Base-by-base conservation (phyloP, 1,140 invertebrate genomes). In the Planococcus citri region DNA sequence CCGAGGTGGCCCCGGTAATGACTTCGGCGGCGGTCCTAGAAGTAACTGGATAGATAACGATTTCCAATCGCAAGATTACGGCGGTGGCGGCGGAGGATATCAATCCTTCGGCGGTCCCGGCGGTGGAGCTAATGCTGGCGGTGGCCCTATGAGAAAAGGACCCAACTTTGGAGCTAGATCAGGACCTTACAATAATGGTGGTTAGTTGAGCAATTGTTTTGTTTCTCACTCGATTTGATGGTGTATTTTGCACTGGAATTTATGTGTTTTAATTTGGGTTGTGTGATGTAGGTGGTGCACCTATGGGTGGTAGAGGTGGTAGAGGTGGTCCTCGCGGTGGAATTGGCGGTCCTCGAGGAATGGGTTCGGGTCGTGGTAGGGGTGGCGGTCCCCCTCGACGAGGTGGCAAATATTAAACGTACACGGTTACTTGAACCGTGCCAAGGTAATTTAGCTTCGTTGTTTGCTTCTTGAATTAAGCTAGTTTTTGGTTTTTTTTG, bases 281-380 rank as follows among this genome's bases (percentile, higher is more conserved):
- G n/a, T n/a, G n/a, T n/a, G n/a, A n/a, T n/a, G n/a, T n/a, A n/a
- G n/a, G n/a, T n/a, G 25, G 70, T 22, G 37, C 70, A 27, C 60
- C 73, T 37, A 71, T 68, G 38, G 71, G 70, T 68, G 72, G 76
- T 29, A 75, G 73, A 57, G 68, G 72, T 29, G 74, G 76, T 67
- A 75, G 76, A n/a, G 73, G 73, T 17, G 73, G 73, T 41, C 73
- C 71, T 38, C 61, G 68, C 9, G 68, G 67, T 68, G 70, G 72
- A 0, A 58, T 70, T 2, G 38, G 20, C 33, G 71, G 68, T 68
- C 60, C 58, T 10, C 68, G 68, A 17, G 60, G 68, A 37, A 58
- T 60, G 12, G 61, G 72, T 41, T 68, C 68, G 58, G 68, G 71
- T 20, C 69, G 69, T 51, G 67, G 67, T 64, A 61, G 68, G 1